Evolutionary conservation across 2,797 vertebrate genomes (phyloP), one percentile per base, ranked within the genome.

Genomic region (Periophthalmus magnuspinnatus): DNA sequence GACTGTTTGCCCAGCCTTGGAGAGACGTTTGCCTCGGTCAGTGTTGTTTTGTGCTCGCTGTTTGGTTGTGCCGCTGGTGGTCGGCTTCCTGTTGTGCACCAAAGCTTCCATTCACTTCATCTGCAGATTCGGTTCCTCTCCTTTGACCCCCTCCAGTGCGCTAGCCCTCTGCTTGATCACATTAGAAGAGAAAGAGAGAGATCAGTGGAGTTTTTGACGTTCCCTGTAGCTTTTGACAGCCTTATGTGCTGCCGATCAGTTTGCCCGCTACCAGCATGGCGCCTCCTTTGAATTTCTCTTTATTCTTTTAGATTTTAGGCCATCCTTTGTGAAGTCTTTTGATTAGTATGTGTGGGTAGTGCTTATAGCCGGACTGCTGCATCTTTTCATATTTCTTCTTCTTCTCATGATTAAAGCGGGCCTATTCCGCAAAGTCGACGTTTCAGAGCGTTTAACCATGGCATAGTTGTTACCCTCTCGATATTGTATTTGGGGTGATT

Each of bases 91-190:
- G 84, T 47, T 75, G 88, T 36, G 89, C 80, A 81, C 81, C 81
- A 89, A 86, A 87, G 74, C 85, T 78, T 78, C 71, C 78, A 74
- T 85, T 87, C 83, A 75, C 76, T 79, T 77, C 82, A 61, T 78
- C 76, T 82, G 74, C 55, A 48, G 21, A 47, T 28, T 68, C 78
- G 64, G 58, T 64, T 78, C 17, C 17, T 28, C 58, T 83, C 80
- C 74, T 85, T 83, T 81, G 76, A 71, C 77, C 82, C 77, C 83
- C 82, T 84, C 76, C 76, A 38, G 76, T 72, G 85, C 84, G 75
- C 65, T 74, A 69, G 78, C 77, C 77, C 73, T 28, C 76, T 72
- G 89, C 92, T 93, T 93, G 92, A 94, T 93, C 90, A 84, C 84
- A 82, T 87, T 85, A 85, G 84, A 88, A 84, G 79, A 80, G 86